Evolutionary conservation across 2,797 vertebrate species (phyloP).

Genomic region (Acrossocheilus wenchowensis): DNA sequence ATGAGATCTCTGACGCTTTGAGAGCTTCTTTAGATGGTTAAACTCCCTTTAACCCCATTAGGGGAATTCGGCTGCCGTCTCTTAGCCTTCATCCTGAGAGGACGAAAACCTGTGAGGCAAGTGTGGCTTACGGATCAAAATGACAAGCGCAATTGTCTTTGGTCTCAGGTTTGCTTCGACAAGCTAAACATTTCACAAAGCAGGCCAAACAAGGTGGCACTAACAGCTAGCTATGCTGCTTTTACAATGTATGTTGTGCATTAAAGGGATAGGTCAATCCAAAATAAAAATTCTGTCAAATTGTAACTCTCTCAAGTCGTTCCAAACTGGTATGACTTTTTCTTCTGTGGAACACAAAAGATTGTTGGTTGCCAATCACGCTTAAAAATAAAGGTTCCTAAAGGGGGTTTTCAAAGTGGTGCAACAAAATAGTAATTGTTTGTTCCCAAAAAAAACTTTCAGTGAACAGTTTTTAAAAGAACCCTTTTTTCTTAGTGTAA

Average conservation of each 20-base stretch:
- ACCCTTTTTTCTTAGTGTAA: neutral
- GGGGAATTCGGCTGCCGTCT: conserved; percentile 62
- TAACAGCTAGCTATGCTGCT: conserved; percentile 53
- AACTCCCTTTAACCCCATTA: conserved; percentile 61
- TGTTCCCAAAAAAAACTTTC: neutral
- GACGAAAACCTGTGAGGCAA: conserved; percentile 53
- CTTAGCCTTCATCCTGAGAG: conserved; percentile 60
- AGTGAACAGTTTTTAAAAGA: neutral
- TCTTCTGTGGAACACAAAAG: neutral
- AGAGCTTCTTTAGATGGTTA: conserved; percentile 60
- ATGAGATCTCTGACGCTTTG: conserved; percentile 29
- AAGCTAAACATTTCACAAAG: conserved; percentile 75
- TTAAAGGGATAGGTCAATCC: neutral
- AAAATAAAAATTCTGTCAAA: neutral
- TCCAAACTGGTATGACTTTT: neutral
- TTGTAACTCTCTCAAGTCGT: neutral
- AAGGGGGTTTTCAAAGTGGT: neutral
- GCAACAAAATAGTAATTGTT: no score
- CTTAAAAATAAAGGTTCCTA: neutral
- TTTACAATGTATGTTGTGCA: neutral
- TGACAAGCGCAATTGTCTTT: conserved; percentile 66
- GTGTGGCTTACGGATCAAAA: conserved; percentile 61
- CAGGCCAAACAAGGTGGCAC: conserved; percentile 71
- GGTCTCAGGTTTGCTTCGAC: conserved; percentile 71
- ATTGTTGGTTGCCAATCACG: neutral